Conservation (phyloP, 1,140 invertebrate genomes). For the Cydia pomonella region DNA sequence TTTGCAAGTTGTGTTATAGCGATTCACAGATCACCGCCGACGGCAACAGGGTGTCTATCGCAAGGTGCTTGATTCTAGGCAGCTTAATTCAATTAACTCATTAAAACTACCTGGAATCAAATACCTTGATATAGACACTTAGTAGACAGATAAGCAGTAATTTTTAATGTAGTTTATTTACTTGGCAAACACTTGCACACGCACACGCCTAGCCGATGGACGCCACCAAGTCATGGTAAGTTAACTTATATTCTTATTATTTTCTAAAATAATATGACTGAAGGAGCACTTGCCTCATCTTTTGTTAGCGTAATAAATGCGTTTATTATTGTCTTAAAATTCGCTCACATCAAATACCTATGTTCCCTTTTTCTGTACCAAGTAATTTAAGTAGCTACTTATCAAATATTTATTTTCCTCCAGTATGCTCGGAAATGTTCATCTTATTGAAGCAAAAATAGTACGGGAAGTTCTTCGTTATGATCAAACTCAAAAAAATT, state of each 20-base stretch:
- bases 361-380: too few species aligned
- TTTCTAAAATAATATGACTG: background rate
- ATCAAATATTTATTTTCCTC: too few species aligned
- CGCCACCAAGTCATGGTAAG: conserved; percentile 1
- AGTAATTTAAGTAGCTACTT: too few species aligned
- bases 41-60: conserved; percentile 1
- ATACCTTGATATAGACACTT: background rate
- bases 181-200: conserved; percentile 33
- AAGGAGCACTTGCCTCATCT: background rate
- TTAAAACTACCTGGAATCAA: background rate
- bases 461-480: too few species aligned
- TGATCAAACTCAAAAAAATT: too few species aligned
- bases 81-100: background rate
- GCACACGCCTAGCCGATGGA: background rate
- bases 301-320: background rate
- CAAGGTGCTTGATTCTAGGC: background rate
- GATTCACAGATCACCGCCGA: conserved; percentile 25
- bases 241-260: conserved; percentile 5
- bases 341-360: too few species aligned
- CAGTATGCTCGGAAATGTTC: too few species aligned
- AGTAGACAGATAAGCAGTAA: conserved; percentile 24
- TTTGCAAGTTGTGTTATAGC: conserved; percentile 23
- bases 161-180: conserved; percentile 24
- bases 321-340: background rate
- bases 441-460: too few species aligned